phyloP scores from a whole-genome alignment of 2,888 invertebrate species.

The Dermolepida albohirtum region DNA sequence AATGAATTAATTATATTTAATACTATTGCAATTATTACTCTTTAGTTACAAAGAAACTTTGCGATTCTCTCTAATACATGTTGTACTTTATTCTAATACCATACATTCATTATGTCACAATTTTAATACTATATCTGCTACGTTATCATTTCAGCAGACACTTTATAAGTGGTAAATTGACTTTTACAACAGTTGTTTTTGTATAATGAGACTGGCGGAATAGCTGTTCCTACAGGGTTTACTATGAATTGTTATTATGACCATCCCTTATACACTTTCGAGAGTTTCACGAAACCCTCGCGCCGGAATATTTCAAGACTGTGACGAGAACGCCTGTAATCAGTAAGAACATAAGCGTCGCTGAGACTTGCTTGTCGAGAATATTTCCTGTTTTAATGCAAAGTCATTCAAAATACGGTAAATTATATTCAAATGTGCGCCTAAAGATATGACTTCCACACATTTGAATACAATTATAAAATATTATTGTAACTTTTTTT shows the following conservation, averaged over 20 bases:
- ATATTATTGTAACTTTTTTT: neutral
- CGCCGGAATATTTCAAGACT: slow-evolving; percentile 23
- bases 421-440: slow-evolving; percentile 11
- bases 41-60: too few species aligned
- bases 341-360: slow-evolving; percentile 3
- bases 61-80: too few species aligned
- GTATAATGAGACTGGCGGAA: slow-evolving; percentile 31
- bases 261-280: slow-evolving; percentile 16
- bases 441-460: neutral
- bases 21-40: too few species aligned
- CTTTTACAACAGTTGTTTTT: slow-evolving; percentile 38
- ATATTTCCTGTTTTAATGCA: slow-evolving; percentile 19
- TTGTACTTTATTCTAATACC: slow-evolving; percentile 10
- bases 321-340: slow-evolving; percentile 25
- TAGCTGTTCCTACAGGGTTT: slow-evolving; percentile 31
- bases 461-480: neutral
- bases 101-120: neutral
- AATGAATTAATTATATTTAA: too few species aligned
- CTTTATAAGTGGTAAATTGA: slow-evolving; percentile 24
- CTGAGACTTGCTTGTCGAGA: slow-evolving; percentile 3
- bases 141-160: slow-evolving; percentile 21
- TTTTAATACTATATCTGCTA: slow-evolving; percentile 5
- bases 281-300: slow-evolving; percentile 24
- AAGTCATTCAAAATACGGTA: slow-evolving; percentile 26
- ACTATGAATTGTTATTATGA: slow-evolving; percentile 36